These are phyloP conservation scores for Channa striata DNA, from an alignment of 2,797 vertebrate species.

Conservation along the genomic window DNA sequence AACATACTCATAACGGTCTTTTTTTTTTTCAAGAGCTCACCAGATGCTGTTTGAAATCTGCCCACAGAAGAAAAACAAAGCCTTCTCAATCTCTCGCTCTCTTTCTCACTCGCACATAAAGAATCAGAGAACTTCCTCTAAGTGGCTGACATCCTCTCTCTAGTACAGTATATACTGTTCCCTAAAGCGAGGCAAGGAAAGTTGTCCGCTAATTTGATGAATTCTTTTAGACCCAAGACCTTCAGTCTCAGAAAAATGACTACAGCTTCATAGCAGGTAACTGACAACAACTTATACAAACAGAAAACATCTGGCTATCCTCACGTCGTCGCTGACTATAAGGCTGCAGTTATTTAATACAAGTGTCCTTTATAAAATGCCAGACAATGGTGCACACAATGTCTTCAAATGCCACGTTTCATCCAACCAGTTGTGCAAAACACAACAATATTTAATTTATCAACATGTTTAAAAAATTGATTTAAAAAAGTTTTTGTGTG, in stretches of 20 bases:
- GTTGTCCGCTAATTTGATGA: constrained; percentile 63
- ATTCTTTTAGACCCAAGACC: constrained; percentile 40
- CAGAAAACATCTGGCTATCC: constrained; percentile 12
- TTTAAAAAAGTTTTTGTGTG: neutral
- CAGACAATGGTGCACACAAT: neutral
- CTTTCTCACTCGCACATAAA: constrained; percentile 50
- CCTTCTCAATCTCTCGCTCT: constrained; percentile 55
- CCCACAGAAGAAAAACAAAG: constrained; percentile 81
- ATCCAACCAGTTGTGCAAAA: neutral
- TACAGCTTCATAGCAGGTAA: constrained; percentile 17
- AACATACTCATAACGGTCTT: constrained; percentile 74
- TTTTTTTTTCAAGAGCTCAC: constrained; percentile 81
- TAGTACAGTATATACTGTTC: constrained; percentile 54
- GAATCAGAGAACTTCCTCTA: constrained; percentile 62
- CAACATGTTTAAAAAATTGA: neutral
- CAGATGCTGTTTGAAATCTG: constrained; percentile 88
- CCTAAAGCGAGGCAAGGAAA: constrained; percentile 46
- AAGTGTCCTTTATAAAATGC: neutral
- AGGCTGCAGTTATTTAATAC: neutral
- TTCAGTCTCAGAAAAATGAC: constrained; percentile 33
- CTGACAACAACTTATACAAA: constrained; percentile 15
- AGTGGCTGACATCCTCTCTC: constrained; percentile 54
- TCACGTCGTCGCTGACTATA: neutral
- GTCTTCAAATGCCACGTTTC: neutral
- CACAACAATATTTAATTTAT: neutral